Evolutionary conservation across 2,797 vertebrate genomes (phyloP).

Genomic region (Rhynchonycteris naso): DNA sequence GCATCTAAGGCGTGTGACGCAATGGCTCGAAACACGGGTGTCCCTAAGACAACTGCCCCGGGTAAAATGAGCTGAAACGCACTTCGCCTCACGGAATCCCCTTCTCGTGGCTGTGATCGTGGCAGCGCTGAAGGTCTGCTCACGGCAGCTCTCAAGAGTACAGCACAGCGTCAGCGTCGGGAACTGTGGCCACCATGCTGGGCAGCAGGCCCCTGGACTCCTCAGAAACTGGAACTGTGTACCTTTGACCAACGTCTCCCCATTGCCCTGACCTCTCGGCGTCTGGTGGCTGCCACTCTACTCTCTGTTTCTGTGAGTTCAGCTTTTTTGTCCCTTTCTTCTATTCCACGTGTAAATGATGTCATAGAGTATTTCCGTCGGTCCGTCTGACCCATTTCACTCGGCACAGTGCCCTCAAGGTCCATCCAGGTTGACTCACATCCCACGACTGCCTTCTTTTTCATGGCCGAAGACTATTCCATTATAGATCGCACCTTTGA

Average conservation of each 20-base stretch:
- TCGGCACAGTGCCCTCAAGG: not conserved
- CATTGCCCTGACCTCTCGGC: accelerated
- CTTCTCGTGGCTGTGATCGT: too few relatives aligned
- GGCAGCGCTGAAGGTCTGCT: too few relatives aligned
- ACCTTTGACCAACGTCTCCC: not conserved
- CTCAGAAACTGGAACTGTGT: accelerated
- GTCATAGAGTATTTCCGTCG: not conserved
- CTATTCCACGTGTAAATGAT: too few relatives aligned
- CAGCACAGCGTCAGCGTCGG: accelerated
- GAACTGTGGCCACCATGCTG: accelerated
- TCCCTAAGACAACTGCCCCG: too few relatives aligned
- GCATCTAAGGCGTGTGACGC: too few relatives aligned
- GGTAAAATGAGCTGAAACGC: too few relatives aligned
- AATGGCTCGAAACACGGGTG: too few relatives aligned
- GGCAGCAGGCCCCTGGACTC: not conserved
- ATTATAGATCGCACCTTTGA: too few relatives aligned
- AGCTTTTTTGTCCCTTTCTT: too few relatives aligned
- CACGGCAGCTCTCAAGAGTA: not conserved
- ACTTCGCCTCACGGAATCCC: too few relatives aligned
- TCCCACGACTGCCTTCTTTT: not conserved
- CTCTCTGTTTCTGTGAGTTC: too few relatives aligned
- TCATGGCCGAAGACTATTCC: not conserved
- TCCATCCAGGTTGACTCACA: not conserved
- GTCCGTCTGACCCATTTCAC: not conserved
- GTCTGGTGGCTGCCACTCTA: not conserved